Percentiles rank a stretch among this genome's conserved stretches.
These are phyloP conservation scores for Saccopteryx leptura DNA, from an alignment of 2,113 vertebrate genomes.

Conservation along the genomic window DNA sequence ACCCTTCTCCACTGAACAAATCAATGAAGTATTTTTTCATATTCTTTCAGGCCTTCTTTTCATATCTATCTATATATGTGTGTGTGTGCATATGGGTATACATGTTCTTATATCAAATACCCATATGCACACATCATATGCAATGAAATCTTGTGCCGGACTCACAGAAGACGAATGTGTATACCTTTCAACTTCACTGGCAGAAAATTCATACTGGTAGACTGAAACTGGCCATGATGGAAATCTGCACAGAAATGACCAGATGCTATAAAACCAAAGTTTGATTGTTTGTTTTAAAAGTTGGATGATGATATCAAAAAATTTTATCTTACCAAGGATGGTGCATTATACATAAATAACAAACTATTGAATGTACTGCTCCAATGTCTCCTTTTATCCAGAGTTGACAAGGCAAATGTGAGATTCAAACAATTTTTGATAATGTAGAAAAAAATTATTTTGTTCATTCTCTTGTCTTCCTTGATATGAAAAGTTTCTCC, in stretches of 20 bases:
- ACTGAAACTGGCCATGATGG: not conserved
- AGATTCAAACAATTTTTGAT: not conserved
- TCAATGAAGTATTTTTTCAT: not conserved
- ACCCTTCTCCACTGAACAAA: not conserved
- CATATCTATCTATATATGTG: too few species aligned
- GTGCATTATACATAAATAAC: not conserved
- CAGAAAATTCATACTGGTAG: not conserved
- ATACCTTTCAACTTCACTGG: not conserved
- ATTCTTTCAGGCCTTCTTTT: not conserved
- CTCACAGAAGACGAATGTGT: not conserved
- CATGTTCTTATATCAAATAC: not conserved
- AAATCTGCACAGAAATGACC: not conserved
- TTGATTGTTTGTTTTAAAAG: not conserved
- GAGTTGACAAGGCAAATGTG: not conserved
- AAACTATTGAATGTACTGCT: not conserved
- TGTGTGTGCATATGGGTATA: not conserved
- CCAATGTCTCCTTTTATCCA: not conserved
- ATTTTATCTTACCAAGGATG: not conserved
- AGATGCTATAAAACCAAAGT: not conserved
- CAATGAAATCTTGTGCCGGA: not conserved
- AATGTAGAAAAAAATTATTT: not conserved
- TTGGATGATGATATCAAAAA: not conserved
- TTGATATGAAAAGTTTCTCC: not conserved
- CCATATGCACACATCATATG: not conserved
- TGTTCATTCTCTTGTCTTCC: not conserved